These are phyloP conservation scores for Amphimedon queenslandica DNA, from an alignment of 37 sponge, comb jelly and placozoan species.

Conservation along the genomic window DNA sequence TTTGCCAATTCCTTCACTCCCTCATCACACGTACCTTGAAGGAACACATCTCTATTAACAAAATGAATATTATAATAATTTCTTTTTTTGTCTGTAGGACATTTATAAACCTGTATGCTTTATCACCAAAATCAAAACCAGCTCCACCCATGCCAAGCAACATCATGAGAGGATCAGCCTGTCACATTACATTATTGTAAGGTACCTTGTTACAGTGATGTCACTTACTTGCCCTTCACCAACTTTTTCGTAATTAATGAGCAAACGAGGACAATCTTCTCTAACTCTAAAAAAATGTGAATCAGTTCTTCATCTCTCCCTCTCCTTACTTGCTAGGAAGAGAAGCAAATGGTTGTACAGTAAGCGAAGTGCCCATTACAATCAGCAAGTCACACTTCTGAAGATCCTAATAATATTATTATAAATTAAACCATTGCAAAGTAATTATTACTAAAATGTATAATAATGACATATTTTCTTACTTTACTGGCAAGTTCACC, in stretches of 20 bases:
- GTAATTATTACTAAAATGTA: not conserved
- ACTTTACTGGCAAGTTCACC: conserved; percentile 33
- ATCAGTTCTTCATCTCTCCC: not conserved
- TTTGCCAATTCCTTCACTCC: conserved; percentile 72
- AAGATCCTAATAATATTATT: conserved; percentile 47
- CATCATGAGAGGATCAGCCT: conserved; percentile 61
- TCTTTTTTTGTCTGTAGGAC: not conserved
- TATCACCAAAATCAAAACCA: conserved; percentile 74
- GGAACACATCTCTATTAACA: conserved; percentile 77
- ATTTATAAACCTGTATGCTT: not conserved
- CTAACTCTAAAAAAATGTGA: conserved; percentile 47
- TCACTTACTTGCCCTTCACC: conserved; percentile 24
- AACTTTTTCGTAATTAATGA: conserved; percentile 87
- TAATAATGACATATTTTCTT: too few relatives aligned
- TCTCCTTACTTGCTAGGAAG: conserved; percentile 71
- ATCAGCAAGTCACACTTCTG: conserved; percentile 69
- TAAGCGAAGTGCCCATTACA: conserved; percentile 90
- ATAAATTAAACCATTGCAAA: not conserved
- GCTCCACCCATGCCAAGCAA: conserved; percentile 50
- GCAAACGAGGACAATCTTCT: conserved; percentile 77
- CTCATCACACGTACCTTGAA: conserved; percentile 70
- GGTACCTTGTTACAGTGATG: not conserved
- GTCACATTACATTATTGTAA: not conserved
- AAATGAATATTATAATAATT: not conserved
- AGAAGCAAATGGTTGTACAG: conserved; percentile 91